A percentile compares a stretch with the other conserved stretches of the same genome.
phyloP scores from a whole-genome alignment of 2,797 vertebrate genomes.

The Cirrhinus molitorella region DNA sequence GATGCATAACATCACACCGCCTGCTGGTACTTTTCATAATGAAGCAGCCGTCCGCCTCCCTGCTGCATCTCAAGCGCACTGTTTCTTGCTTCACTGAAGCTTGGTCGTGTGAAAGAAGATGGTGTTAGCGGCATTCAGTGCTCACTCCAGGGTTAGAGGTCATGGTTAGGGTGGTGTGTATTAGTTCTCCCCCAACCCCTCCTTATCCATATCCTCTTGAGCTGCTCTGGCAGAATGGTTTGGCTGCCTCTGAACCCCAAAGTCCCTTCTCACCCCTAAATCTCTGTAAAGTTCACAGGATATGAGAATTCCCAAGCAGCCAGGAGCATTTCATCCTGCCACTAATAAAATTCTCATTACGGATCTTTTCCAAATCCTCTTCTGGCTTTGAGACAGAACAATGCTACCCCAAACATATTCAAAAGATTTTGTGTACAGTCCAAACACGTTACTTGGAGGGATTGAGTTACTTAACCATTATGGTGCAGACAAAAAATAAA shows the following conservation, averaged over 20 bases:
- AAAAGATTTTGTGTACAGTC: slow-evolving; percentile 29
- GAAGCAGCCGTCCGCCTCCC: slow-evolving; percentile 25
- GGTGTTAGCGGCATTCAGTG: slow-evolving; percentile 13
- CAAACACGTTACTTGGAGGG: slow-evolving; percentile 30
- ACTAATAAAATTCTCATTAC: neutral
- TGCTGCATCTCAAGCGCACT: neutral
- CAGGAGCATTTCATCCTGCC: neutral
- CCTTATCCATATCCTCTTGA: slow-evolving; percentile 65
- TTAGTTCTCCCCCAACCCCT: slow-evolving; percentile 32
- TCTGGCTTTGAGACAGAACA: slow-evolving; percentile 7
- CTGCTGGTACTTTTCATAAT: slow-evolving; percentile 39
- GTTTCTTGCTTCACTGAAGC: slow-evolving; percentile 30
- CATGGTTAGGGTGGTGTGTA: slow-evolving; percentile 52
- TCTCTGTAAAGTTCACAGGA: slow-evolving; percentile 52
- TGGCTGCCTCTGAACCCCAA: slow-evolving; percentile 35
- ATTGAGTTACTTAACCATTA: slow-evolving; percentile 49
- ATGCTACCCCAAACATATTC: slow-evolving; percentile 21
- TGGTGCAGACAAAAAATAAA: slow-evolving; percentile 51
- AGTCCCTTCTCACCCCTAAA: slow-evolving; percentile 3
- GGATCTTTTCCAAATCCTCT: neutral
- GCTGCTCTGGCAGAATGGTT: neutral
- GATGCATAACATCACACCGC: slow-evolving; percentile 36
- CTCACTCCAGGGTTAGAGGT: slow-evolving; percentile 65
- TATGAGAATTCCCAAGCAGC: slow-evolving; percentile 48
- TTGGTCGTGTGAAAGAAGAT: slow-evolving; percentile 31